A percentile compares a stretch with the other conserved stretches of the same genome.
These are phyloP conservation scores for Bugula neritina DNA, from an alignment of 2,888 invertebrate species.

Conservation along the genomic window DNA sequence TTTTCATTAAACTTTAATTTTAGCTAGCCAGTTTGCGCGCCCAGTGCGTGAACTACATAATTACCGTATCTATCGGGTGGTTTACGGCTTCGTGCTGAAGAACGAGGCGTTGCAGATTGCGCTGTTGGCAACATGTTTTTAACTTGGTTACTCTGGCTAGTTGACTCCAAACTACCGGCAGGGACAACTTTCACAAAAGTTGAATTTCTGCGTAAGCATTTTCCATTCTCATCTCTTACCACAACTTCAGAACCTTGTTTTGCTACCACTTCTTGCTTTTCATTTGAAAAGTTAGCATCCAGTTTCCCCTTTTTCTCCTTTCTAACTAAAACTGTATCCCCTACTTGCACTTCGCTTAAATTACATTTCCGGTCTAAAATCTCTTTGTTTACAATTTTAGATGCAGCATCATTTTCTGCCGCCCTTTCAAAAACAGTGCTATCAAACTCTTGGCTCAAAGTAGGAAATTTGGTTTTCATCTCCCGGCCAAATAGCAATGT, in stretches of 20 bases:
- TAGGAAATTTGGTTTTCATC: slow-evolving; percentile 31
- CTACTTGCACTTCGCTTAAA: not conserved
- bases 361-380: not conserved
- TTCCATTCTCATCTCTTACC: not conserved
- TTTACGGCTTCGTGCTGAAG: not conserved
- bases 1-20: too few relatives aligned
- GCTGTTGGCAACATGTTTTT: too few relatives aligned
- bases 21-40: too few relatives aligned
- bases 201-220: not conserved
- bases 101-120: not conserved
- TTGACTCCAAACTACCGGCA: not conserved
- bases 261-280: not conserved
- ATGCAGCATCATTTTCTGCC: not conserved
- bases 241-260: not conserved
- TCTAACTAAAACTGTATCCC: not conserved
- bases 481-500: slow-evolving; percentile 31
- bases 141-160: not conserved
- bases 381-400: not conserved
- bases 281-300: not conserved
- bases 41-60: not conserved
- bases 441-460: not conserved
- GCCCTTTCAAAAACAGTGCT: not conserved
- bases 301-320: not conserved
- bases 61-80: not conserved
- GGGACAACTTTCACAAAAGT: not conserved